Percentiles rank a stretch among this genome's conserved stretches.
Evolutionary conservation across 2,797 vertebrate species (phyloP).

Genomic region (Steatocranus sp.): DNA sequence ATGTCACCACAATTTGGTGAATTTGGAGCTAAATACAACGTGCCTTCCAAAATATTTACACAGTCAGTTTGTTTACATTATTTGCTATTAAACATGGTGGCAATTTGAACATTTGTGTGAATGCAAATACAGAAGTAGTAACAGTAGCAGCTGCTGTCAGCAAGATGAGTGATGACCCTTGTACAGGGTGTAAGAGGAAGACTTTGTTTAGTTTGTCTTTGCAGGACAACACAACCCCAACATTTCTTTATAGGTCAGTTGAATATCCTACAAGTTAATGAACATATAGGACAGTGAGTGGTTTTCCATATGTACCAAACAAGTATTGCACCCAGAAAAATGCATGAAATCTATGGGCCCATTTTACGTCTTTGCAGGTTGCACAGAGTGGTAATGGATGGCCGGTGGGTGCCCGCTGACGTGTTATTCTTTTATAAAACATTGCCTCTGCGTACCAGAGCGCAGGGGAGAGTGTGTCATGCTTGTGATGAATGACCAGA

Average conservation of each 20-base stretch:
- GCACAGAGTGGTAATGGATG: constrained; percentile 76
- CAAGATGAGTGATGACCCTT: constrained; percentile 21
- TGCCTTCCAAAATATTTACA: neutral
- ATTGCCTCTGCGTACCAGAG: constrained; percentile 77
- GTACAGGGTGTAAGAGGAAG: neutral
- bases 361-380: constrained; percentile 48
- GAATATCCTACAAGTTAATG: neutral
- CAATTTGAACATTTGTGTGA: neutral
- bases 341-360: constrained; percentile 22
- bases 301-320: constrained; percentile 15
- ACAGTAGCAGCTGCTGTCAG: constrained; percentile 12
- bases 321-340: neutral
- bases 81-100: neutral
- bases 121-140: neutral
- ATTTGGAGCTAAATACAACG: neutral
- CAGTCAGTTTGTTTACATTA: neutral
- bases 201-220: constrained; percentile 55
- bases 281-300: neutral
- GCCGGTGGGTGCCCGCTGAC: constrained; percentile 68
- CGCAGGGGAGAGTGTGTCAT: constrained; percentile 74
- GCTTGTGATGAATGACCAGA: constrained; percentile 77
- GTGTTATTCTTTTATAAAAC: constrained; percentile 87
- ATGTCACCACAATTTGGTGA: neutral
- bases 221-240: neutral
- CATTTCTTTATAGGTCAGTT: neutral